Evolutionary conservation across 2,797 vertebrate genomes (phyloP), one percentile per base, ranked within the genome.

Genomic region (Botia almorhae): DNA sequence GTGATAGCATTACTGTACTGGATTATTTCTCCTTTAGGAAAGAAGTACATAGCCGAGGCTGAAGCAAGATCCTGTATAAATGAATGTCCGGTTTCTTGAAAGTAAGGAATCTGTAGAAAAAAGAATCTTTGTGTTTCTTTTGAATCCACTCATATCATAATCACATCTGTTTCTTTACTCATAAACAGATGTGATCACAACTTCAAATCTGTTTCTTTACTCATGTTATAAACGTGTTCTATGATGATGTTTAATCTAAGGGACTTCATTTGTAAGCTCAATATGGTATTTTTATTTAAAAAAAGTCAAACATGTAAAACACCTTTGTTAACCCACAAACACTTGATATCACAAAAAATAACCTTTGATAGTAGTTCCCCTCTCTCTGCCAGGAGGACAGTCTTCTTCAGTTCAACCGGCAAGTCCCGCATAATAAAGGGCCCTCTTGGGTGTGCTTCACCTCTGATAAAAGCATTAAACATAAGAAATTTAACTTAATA

Each of bases 1-100:
- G 69, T 76, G 33, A 83, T 39, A 19, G 70, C 50, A 19, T 79
- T 80, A 75, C 75, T 79, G 75, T 85, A 85, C 78, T 85, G 84
- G 14, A 85, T 81, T n/a, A 85, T 85, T 80, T 85, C 84, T 16
- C 79, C 84, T 83, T 72, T 71, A 43, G 84, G 84, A 81, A 83
- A 85, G 23, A 78, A 83, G 67, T 83, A 85, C 51, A 85, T 29
- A 17, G 61, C 61, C 23, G 84, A 81, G 7, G 58, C 36, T 71
- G 63, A 70, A 70, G 75, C 65, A 58, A 85, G 39, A 11, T 85
- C 78, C 36, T 8, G 65, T 75, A 81, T 63, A 29, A 85, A 85
- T 48, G 26, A 17, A 48, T 69, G 7, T 53, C 48, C 72, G 33
- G 71, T 65, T 65, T 79, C 36, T 71, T 48, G 46, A 26, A 85